These are phyloP conservation scores for Acanthisitta chloris DNA, from an alignment of 2,113 vertebrate species.

Conservation along the genomic window DNA sequence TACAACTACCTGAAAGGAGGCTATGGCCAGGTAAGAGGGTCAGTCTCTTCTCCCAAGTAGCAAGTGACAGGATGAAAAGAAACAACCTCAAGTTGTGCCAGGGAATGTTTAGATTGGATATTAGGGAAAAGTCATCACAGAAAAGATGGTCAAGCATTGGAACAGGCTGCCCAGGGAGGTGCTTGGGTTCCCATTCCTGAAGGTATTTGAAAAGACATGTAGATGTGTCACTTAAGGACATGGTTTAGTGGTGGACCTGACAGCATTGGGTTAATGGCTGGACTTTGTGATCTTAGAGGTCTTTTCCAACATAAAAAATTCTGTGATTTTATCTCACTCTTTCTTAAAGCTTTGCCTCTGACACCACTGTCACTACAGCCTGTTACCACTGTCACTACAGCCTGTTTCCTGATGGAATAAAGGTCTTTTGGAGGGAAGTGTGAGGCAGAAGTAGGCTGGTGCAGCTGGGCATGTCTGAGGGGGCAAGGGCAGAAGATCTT, in stretches of 20 bases:
- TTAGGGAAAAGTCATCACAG: neutral
- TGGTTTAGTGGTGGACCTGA: neutral
- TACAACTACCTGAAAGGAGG: neutral
- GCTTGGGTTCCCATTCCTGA: neutral
- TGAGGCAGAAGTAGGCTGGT: neutral
- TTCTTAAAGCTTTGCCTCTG: neutral
- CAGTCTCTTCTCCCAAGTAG: neutral
- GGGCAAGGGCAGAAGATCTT: neutral
- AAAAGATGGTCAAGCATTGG: neutral
- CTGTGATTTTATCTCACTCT: neutral
- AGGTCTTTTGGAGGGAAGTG: neutral
- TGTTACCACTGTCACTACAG: neutral
- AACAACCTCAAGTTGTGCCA: neutral
- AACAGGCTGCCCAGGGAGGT: neutral
- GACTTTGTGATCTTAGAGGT: neutral
- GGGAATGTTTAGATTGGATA: neutral
- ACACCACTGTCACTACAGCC: neutral
- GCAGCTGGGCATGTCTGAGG: neutral
- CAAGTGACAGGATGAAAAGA: neutral
- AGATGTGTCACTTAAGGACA: too few species aligned
- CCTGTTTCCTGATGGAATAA: neutral
- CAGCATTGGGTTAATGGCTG: neutral
- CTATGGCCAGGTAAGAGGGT: fast-evolving
- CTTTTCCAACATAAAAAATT: neutral
- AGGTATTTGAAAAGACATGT: fast-evolving